Percentiles rank a stretch among this genome's conserved stretches.
Conservation (phyloP, 2,797 vertebrate genomes). For the Rousettus madagascariensis region DNA sequence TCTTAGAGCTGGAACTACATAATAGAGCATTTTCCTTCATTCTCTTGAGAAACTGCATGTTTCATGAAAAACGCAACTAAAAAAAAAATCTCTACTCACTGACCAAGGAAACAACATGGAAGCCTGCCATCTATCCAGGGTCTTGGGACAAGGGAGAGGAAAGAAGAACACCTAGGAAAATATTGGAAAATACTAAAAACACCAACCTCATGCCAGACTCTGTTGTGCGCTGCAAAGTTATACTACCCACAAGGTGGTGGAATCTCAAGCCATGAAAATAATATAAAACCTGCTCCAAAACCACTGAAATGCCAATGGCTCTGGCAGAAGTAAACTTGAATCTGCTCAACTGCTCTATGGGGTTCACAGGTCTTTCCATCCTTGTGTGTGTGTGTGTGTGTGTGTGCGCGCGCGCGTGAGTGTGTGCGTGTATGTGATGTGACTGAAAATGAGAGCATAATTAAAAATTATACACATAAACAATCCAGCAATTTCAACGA, state of each 20-base stretch:
- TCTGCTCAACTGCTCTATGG: not conserved
- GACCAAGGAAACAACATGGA: not conserved
- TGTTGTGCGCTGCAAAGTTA: not conserved
- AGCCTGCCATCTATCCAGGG: not conserved
- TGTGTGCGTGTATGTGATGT: not conserved
- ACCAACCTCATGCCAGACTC: not conserved
- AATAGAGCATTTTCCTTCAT: not conserved
- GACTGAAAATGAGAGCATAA: not conserved
- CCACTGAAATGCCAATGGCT: not conserved
- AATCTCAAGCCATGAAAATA: slow-evolving; percentile 19
- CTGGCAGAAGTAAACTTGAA: not conserved
- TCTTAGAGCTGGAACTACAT: not conserved
- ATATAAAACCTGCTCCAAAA: not conserved
- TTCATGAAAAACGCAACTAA: slow-evolving; percentile 9
- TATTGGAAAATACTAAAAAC: not conserved
- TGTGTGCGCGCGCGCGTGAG: fast-evolving
- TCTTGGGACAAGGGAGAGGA: not conserved
- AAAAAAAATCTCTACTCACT: not conserved
- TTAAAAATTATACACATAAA: not conserved
- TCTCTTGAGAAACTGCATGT: not conserved
- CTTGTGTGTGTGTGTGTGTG: not conserved
- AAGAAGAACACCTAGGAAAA: not conserved
- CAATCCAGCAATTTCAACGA: not conserved
- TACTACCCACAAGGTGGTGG: not conserved
- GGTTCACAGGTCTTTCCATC: not conserved